Evolutionary conservation across 2,113 vertebrate species (phyloP), one percentile per base, ranked within the genome.

Genomic region (Menidia beryllina): DNA sequence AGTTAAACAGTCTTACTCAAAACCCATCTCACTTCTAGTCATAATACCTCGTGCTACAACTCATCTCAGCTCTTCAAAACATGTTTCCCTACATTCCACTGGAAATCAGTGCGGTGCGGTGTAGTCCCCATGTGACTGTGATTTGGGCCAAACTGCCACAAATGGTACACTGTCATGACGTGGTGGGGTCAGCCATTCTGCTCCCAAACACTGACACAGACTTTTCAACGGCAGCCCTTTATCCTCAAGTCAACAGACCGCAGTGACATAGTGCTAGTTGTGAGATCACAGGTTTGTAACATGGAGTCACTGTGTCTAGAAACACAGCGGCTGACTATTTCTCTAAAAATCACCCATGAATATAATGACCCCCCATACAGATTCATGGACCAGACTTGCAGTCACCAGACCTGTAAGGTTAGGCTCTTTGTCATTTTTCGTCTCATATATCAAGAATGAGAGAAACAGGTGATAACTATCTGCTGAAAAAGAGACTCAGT

Each of bases 161-260:
- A 88, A 75, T 76, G 76, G 70, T 45, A 67, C 47, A 26, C 68
- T 69, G 70, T 81, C 73, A 72, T 82, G 76, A 84, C 43, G 36
- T 84, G 75, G 81, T 73, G 51, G 73, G 84, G 82, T 86, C 84
- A 78, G 54, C 58, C 80, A 19, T 68, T 75, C 60, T 71, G 73
- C 77, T 79, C 76, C 77, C 56, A 77, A 72, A 77, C 71, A 58
- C 71, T 58, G 54, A 79, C 59, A 36, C 23, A 38, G 45, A 63
- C 66, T 66, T 81, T 87, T 90, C 66, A 75, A 62, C 81, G 65
- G 53, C 51, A 60, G 65, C 68, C 59, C 57, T 86, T 85, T 86
- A 88, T 88, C 82, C 80, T 52, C 3, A 49, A 72, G 70, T 85
- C 89, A 86, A 86, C 82, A 89, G 21, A 72, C 48, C 74, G 56